Conservation (phyloP, 2,113 vertebrate species). For the Ceyx margarethae region DNA sequence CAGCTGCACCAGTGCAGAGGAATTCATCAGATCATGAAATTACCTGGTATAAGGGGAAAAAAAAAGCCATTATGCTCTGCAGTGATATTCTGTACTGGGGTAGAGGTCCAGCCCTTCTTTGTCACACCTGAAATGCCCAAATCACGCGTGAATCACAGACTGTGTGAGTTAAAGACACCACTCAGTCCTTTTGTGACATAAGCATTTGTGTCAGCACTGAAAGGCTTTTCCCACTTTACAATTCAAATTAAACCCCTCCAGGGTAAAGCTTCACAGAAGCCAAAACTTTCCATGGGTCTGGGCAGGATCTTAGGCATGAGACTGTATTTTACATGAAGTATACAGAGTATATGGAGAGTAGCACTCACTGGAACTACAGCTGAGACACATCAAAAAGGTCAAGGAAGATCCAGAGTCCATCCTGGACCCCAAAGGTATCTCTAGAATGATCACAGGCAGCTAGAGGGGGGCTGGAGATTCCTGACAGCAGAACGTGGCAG, state of each 20-base stretch:
- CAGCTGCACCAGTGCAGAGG: background rate
- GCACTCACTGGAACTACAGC: background rate
- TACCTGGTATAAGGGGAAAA: background rate
- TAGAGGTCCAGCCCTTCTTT: background rate
- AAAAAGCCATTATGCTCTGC: background rate
- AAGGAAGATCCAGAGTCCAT: background rate
- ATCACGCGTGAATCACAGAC: background rate
- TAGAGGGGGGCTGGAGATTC: background rate
- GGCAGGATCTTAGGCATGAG: background rate
- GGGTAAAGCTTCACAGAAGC: background rate
- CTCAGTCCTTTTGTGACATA: background rate
- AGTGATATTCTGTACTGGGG: background rate
- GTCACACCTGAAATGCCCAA: background rate
- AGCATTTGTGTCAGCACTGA: background rate
- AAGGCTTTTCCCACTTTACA: background rate
- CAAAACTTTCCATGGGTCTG: background rate
- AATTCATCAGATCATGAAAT: background rate
- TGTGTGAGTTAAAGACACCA: background rate
- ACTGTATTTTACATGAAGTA: background rate
- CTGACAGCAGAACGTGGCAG: background rate
- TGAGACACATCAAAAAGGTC: background rate
- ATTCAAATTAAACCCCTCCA: background rate
- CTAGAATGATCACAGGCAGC: background rate
- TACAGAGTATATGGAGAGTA: background rate
- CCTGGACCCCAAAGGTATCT: slow-evolving; percentile 5